These are phyloP conservation scores for Cantharis rufa DNA, from an alignment of 2,888 invertebrate species.

Conservation along the genomic window DNA sequence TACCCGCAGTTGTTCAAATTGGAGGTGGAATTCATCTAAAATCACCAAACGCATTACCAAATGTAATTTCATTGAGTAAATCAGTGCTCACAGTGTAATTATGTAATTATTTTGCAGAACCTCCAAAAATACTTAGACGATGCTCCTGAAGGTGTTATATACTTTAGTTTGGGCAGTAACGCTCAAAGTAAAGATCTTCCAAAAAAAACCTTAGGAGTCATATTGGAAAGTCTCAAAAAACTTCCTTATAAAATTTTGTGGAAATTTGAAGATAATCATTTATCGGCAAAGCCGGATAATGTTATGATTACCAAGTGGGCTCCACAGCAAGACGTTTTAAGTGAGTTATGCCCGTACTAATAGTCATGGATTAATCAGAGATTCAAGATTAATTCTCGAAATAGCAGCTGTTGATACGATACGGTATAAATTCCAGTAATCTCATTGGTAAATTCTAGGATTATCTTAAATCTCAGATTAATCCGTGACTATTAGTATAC, in stretches of 20 bases:
- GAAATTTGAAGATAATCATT: slow-evolving; percentile 52
- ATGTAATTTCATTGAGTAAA: not conserved
- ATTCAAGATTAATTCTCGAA: too few relatives aligned
- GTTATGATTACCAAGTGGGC: slow-evolving; percentile 53
- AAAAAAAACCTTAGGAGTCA: slow-evolving; percentile 40
- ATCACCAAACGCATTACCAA: slow-evolving; percentile 37
- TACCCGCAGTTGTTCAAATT: slow-evolving; percentile 46
- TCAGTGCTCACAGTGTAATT: too few relatives aligned
- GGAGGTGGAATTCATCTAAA: slow-evolving; percentile 40
- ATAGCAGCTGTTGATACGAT: too few relatives aligned
- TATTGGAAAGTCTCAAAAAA: slow-evolving; percentile 49
- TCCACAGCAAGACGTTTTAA: slow-evolving; percentile 53
- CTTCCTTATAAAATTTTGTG: slow-evolving; percentile 54
- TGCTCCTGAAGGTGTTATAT: slow-evolving; percentile 33
- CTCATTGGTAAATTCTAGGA: too few relatives aligned
- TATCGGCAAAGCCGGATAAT: slow-evolving; percentile 48
- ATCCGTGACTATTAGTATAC: too few relatives aligned
- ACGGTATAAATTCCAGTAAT: too few relatives aligned
- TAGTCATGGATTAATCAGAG: too few relatives aligned
- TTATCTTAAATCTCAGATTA: too few relatives aligned
- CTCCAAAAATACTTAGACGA: not conserved
- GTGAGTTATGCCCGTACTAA: too few relatives aligned
- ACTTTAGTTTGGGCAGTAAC: slow-evolving; percentile 12
- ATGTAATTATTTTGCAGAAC: not conserved
- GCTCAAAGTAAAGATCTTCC: slow-evolving; percentile 17